Evolutionary conservation across 2,113 vertebrate species (phyloP), one percentile per base, ranked within the genome.

Genomic region (Chloroceryle aenea): DNA sequence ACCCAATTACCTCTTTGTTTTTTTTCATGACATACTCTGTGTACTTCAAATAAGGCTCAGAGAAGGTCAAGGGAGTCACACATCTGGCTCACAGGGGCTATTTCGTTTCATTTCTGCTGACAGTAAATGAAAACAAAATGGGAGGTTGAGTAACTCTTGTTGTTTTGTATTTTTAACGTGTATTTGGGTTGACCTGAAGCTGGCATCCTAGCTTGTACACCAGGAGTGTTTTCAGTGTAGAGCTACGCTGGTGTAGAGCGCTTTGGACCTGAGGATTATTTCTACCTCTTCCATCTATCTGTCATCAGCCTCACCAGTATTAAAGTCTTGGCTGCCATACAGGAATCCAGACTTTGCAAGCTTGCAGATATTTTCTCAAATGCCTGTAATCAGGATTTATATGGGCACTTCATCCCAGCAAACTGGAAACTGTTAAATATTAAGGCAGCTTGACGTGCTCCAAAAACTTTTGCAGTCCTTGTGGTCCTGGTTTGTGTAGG

Each of bases 331-430:
- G 95, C 93, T 97, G 93, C 93, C 79, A 22, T 61, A 84, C 92
- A 96, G 95, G 88, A 94, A 90, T 96, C 95, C 85, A 93, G 93
- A 63, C 90, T 94, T 92, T 94, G 95, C 95, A 94, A 93, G 90
- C 95, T 96, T 94, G 92, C 96, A 97, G 90, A 90, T 96, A 96
- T 92, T 97, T 95, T 95, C 90, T 92, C 74, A 94, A 96, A 97
- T 84, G 96, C 90, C 92, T 96, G 71, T 96, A 96, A 96, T 96
- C 86, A 95, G 95, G 90, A 89, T 94, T 95, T 96, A 72, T 94
- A 58, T 30, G 93, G 96, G 93, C 85, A 88, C 47, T 95, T 90
- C 85, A 77, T 92, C 93, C 72, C 59, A 4, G 85, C 64, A 90
- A 67, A 96, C 47, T 94, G 92, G 79, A 88, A 96, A 71, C 83